A percentile compares a stretch with the other conserved stretches of the same genome.
phyloP scores from a whole-genome alignment of 2,113 vertebrate genomes.

The Sorex fumeus region DNA sequence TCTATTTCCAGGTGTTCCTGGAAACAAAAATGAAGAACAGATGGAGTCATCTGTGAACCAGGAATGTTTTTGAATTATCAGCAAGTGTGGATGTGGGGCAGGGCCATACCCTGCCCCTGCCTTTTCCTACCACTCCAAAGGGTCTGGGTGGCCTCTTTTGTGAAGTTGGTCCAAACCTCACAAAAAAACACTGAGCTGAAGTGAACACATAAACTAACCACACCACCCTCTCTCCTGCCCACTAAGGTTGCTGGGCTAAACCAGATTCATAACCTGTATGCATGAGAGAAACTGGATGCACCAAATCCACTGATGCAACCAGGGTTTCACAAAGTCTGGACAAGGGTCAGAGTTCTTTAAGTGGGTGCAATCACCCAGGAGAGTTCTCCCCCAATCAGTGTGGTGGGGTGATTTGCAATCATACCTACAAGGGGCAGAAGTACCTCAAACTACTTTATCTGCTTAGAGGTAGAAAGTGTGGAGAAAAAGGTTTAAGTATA shows the following conservation, averaged over 20 bases:
- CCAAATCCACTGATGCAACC: background rate
- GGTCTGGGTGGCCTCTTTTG: background rate
- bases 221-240: background rate
- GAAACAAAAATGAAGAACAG: slow-evolving; percentile 30
- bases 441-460: background rate
- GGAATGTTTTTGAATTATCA: background rate
- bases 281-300: background rate
- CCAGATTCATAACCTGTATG: background rate
- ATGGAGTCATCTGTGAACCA: background rate
- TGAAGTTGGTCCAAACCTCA: background rate
- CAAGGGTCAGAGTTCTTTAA: background rate
- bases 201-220: background rate
- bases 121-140: background rate
- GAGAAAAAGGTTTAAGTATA: background rate
- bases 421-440: background rate
- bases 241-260: background rate
- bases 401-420: background rate
- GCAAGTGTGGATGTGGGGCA: too few relatives aligned
- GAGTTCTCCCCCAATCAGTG: background rate
- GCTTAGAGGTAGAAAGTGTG: background rate
- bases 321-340: background rate
- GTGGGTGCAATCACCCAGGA: rapidly evolving
- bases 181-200: background rate
- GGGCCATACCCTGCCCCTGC: too few relatives aligned
- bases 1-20: background rate